Percentiles rank a stretch among this genome's conserved stretches.
phyloP scores from a whole-genome alignment of 2,888 invertebrate species.

The Chrysina gloriosa region DNA sequence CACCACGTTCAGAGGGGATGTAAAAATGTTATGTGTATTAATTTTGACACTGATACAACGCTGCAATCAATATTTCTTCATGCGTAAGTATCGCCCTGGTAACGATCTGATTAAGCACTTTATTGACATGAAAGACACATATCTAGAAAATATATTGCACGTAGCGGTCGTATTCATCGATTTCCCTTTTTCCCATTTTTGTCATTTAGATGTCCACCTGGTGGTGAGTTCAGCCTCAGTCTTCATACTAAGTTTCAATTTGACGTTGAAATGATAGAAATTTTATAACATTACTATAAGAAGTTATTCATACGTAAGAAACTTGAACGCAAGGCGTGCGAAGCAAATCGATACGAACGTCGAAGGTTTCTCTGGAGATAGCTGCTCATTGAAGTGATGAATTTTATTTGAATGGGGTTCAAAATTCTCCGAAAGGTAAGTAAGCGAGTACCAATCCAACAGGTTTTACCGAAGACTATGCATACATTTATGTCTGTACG shows the following conservation, averaged over 20 bases:
- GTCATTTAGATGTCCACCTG: background rate
- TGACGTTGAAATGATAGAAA: background rate
- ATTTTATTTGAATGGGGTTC: no score
- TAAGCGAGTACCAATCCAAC: no score
- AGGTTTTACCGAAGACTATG: no score
- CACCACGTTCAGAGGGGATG: background rate
- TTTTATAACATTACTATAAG: no score
- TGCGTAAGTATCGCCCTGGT: slow-evolving; percentile 32
- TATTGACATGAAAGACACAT: slow-evolving; percentile 31
- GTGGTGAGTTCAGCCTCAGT: background rate
- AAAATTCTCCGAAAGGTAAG: no score
- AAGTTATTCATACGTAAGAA: no score
- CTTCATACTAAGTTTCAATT: background rate
- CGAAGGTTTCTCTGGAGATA: no score
- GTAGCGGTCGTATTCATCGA: background rate
- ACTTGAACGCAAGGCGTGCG: no score
- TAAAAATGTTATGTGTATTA: slow-evolving; percentile 18
- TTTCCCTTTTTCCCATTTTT: background rate
- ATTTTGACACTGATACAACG: slow-evolving; percentile 3
- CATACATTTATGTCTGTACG: no score
- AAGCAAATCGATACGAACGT: no score
- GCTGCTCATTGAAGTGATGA: no score
- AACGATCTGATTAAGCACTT: slow-evolving; percentile 35
- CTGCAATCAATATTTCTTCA: slow-evolving; percentile 30
- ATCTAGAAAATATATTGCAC: slow-evolving; percentile 1